A percentile compares a stretch with the other conserved stretches of the same genome.
Conservation (phyloP, 2,888 invertebrate species). For the Polyommatus icarus region DNA sequence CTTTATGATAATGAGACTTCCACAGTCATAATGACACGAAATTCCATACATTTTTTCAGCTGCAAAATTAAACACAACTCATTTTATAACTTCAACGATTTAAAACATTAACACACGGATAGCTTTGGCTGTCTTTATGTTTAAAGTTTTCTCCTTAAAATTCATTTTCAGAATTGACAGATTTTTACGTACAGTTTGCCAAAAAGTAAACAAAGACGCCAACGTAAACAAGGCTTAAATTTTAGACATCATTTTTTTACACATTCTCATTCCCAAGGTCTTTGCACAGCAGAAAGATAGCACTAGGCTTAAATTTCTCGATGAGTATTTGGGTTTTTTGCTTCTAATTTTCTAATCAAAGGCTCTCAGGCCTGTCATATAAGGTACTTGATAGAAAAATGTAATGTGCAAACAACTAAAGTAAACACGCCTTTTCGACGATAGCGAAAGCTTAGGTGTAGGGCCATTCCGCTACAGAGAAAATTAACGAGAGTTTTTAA, state of each 20-base stretch:
- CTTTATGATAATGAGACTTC: background rate
- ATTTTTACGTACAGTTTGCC: no score
- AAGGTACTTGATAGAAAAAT: constrained; percentile 49
- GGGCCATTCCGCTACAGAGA: no score
- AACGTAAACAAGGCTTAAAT: background rate
- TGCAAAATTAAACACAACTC: background rate
- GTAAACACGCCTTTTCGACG: constrained; percentile 67
- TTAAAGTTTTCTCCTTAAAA: no score
- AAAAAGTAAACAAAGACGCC: no score
- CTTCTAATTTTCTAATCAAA: background rate
- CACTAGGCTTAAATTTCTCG: background rate
- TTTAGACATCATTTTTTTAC: no score
- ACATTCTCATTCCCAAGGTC: no score
- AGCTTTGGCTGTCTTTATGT: no score
- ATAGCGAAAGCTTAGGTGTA: constrained; percentile 74
- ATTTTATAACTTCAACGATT: background rate
- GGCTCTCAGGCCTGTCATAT: constrained; percentile 43
- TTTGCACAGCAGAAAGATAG: background rate
- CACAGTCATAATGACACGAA: background rate
- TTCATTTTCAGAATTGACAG: no score
- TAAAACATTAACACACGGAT: background rate
- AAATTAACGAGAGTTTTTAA: no score
- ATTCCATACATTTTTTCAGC: background rate
- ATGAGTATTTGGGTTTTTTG: background rate
- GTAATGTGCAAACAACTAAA: constrained; percentile 66